Conservation (phyloP, 2,888 invertebrate species). For the Poecilobothrus nobilitatus region DNA sequence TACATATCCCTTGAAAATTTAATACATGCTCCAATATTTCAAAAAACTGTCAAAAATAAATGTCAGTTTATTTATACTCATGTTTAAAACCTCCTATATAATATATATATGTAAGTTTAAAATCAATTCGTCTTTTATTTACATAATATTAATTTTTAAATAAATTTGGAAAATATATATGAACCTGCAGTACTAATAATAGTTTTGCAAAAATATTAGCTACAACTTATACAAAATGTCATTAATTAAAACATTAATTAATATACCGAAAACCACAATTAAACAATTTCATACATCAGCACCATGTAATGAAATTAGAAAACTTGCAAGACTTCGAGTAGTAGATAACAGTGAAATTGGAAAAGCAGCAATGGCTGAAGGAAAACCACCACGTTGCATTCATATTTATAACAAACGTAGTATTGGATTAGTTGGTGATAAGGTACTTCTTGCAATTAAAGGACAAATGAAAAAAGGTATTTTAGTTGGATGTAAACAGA, state of each 20-base stretch:
- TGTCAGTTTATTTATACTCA: too few relatives aligned
- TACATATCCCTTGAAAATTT: too few relatives aligned
- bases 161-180: too few relatives aligned
- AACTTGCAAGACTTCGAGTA: slow-evolving; percentile 71
- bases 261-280: not conserved
- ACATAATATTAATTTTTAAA: too few relatives aligned
- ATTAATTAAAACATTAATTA: not conserved
- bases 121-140: too few relatives aligned
- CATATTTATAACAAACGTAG: slow-evolving; percentile 82
- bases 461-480: slow-evolving; percentile 93
- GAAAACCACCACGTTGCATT: slow-evolving; percentile 86
- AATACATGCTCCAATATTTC: too few relatives aligned
- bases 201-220: too few relatives aligned
- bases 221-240: not conserved
- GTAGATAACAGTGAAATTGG: slow-evolving; percentile 97
- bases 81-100: too few relatives aligned
- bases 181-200: too few relatives aligned
- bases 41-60: too few relatives aligned
- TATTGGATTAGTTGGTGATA: slow-evolving; percentile 63
- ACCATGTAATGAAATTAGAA: slow-evolving; percentile 57
- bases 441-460: slow-evolving; percentile 84
- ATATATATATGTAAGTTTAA: too few relatives aligned
- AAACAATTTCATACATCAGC: slow-evolving; percentile 51
- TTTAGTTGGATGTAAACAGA: slow-evolving; percentile 78
- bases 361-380: slow-evolving; percentile 87